Percentiles rank a stretch among this genome's conserved stretches.
Conservation (phyloP, 2,113 vertebrate species). For the Pelobates fuscus region DNA sequence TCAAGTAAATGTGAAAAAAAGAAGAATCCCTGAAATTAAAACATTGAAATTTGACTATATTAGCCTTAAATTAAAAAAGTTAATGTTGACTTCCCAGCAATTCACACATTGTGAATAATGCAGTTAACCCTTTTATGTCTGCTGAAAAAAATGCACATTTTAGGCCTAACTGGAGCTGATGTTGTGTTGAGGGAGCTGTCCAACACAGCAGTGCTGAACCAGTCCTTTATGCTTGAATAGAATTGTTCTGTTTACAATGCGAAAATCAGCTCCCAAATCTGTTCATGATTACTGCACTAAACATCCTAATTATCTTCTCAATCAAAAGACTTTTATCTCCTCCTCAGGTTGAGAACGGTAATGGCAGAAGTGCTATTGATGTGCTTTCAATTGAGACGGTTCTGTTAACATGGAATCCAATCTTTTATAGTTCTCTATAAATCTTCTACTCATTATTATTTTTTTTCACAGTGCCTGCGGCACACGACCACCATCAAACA, state of each 20-base stretch:
- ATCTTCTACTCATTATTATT: conserved; percentile 12
- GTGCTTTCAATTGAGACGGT: not conserved
- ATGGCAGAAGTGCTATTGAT: conserved; percentile 19
- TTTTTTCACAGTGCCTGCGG: conserved; percentile 38
- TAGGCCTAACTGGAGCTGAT: too few relatives aligned
- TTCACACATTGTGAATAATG: too few relatives aligned
- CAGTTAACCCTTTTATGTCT: too few relatives aligned
- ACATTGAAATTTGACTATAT: too few relatives aligned
- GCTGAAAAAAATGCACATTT: too few relatives aligned
- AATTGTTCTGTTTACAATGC: not conserved
- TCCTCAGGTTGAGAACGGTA: not conserved
- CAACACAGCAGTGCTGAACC: not conserved
- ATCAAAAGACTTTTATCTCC: conserved; percentile 27
- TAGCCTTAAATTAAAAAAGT: too few relatives aligned
- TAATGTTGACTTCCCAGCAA: too few relatives aligned
- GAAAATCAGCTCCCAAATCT: not conserved
- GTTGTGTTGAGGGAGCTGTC: too few relatives aligned
- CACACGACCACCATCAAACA: not conserved
- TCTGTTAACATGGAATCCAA: conserved; percentile 44
- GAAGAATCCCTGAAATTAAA: too few relatives aligned
- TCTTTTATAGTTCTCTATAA: conserved; percentile 45
- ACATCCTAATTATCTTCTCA: conserved; percentile 24
- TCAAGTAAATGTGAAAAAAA: too few relatives aligned
- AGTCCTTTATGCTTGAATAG: not conserved
- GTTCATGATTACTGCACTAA: conserved; percentile 7